Evolutionary conservation across 2,888 invertebrate species (phyloP), one percentile per base, ranked within the genome.

Genomic region (Protodeltote pygarga): DNA sequence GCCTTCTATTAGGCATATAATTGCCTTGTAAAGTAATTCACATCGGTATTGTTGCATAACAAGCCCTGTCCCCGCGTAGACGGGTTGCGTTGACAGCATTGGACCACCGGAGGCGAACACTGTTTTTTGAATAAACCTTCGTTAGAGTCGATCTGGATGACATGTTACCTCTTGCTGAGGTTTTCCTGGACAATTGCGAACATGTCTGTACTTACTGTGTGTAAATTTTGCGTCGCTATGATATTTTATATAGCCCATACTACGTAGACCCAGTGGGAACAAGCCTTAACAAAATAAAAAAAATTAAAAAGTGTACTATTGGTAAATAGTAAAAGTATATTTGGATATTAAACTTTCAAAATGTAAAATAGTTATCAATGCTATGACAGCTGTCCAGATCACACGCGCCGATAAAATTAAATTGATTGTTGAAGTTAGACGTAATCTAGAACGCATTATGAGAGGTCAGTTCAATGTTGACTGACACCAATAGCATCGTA

Each of bases 101-200:
- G 62, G 89, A 87, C 89, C 89, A 89, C 91, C 89, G 81, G 83
- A 75, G 81, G 73, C 67, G 88, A 67, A 65, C 52, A 53, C 53
- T 46, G 80, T 89, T 90, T 91, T 89, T 89, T 88, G 81, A 83
- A 77, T 70, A 75, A 69, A 73, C 77, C 81, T 81, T 87, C 87
- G 85, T 87, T 87, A 87, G 75, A 73, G 75, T 63, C 70, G 76
- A 75, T 77, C 72, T 79, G 76, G 80, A 75, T 80, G 84, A 81
- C 82, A 79, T 78, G 78, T 61, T 73, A 69, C 70, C 67, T 67
- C 66, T 69, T 65, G 48, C 48, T 61, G 57, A 48, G 34, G 52
- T 71, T 75, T 69, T 73, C 70, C 67, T 68, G 61, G 60, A 66
- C 61, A 55, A 65, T 54, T 62, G 44, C 9, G 21, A 53, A 51